Conservation (phyloP, 2,797 vertebrate genomes). For the Rhinoraja longicauda region DNA sequence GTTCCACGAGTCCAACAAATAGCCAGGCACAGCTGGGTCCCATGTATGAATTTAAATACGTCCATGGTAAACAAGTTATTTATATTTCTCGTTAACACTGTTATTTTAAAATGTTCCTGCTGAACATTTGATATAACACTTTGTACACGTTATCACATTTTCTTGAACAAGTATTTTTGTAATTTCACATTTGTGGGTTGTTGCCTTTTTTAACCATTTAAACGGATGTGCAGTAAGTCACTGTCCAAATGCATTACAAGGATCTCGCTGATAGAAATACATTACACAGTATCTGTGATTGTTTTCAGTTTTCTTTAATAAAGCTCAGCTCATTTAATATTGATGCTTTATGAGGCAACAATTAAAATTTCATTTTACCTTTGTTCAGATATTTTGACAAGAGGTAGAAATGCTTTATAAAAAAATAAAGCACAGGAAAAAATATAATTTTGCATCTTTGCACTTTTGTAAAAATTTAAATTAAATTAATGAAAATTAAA, state of each 20-base stretch:
- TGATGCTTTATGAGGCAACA: background rate
- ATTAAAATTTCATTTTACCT: background rate
- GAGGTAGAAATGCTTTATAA: background rate
- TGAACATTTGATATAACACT: conserved; percentile 2
- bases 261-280: background rate
- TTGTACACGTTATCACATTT: background rate
- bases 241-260: background rate
- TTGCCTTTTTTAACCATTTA: background rate
- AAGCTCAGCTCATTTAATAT: background rate
- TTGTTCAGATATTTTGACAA: background rate
- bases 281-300: background rate
- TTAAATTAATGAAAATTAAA: too few species aligned
- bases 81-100: background rate
- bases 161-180: background rate
- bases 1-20: too few species aligned
- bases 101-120: conserved; percentile 23
- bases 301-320: background rate
- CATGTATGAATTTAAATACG: background rate
- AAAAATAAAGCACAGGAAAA: background rate
- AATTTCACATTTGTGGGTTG: background rate
- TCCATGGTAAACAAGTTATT: conserved; percentile 28
- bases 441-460: background rate
- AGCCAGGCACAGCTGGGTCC: too few species aligned
- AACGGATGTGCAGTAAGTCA: background rate
- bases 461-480: too few species aligned